Conservation (phyloP, 2,888 invertebrate genomes). For the Scaptodrosophila latifasciaeformis region DNA sequence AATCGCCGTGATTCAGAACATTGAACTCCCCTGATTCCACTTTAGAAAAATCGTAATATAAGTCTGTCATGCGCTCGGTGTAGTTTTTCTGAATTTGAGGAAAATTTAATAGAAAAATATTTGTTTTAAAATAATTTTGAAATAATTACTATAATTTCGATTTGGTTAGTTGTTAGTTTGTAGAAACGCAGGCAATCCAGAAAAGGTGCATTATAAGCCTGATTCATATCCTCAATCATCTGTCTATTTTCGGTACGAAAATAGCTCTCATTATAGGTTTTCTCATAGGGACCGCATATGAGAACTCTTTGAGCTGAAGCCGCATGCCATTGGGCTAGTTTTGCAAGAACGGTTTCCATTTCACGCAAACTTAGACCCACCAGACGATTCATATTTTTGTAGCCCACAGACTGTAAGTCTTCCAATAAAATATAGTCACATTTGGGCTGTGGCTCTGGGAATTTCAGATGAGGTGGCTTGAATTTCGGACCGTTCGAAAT, state of each 20-base stretch:
- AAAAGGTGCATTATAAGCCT: constrained; percentile 5
- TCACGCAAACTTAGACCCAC: constrained; percentile 47
- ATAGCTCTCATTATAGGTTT: constrained; percentile 16
- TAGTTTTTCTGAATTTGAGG: too few species aligned
- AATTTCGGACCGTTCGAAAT: constrained; percentile 31
- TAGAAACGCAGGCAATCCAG: too few species aligned
- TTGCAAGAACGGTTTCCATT: constrained; percentile 35
- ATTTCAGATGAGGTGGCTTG: too few species aligned
- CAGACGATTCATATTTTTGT: constrained; percentile 38
- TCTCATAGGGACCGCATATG: constrained; percentile 30
- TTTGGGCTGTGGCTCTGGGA: too few species aligned
- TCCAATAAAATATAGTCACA: constrained; percentile 42
- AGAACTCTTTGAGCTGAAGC: constrained; percentile 44
- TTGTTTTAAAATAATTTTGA: too few species aligned
- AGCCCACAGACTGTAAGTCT: constrained; percentile 36
- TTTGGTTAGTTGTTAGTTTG: too few species aligned
- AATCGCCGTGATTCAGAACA: constrained; percentile 68
- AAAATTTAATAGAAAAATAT: too few species aligned
- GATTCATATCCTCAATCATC: constrained; percentile 14
- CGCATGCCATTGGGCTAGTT: constrained; percentile 54
- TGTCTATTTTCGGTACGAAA: constrained; percentile 21
- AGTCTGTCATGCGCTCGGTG: too few species aligned
- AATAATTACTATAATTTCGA: too few species aligned
- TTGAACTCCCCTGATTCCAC: constrained; percentile 44
- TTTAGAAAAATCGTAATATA: too few species aligned